These are phyloP conservation scores for Coleophora flavipennella DNA, from an alignment of 2,888 invertebrate genomes.

Conservation along the genomic window DNA sequence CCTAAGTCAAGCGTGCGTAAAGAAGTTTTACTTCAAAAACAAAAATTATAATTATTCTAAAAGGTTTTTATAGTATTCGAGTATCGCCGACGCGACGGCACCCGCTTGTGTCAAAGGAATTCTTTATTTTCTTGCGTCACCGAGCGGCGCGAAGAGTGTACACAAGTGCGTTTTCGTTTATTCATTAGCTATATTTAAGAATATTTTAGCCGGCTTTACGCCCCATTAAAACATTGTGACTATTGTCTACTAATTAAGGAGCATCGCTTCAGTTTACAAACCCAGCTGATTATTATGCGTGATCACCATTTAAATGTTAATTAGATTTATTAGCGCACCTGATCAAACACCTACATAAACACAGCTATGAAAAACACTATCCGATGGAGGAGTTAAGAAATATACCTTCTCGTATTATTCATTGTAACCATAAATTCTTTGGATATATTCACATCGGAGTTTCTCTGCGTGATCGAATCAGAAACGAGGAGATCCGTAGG, in stretches of 20 bases:
- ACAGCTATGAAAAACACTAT: slow-evolving; percentile 23
- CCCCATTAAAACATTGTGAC: slow-evolving; percentile 45
- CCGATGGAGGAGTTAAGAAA: not conserved
- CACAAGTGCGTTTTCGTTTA: slow-evolving; percentile 43
- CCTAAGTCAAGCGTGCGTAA: too few species aligned
- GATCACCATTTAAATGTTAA: slow-evolving; percentile 70
- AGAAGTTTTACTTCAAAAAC: too few species aligned
- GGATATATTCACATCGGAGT: too few species aligned
- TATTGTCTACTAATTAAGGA: slow-evolving; percentile 63
- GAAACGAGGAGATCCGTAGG: too few species aligned
- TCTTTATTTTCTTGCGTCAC: slow-evolving; percentile 32
- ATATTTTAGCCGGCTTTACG: slow-evolving; percentile 44
- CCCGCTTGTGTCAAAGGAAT: too few species aligned
- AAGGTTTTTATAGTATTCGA: too few species aligned
- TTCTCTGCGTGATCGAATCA: too few species aligned
- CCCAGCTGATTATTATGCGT: slow-evolving; percentile 67
- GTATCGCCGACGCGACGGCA: too few species aligned
- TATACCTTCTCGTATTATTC: too few species aligned
- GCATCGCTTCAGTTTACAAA: slow-evolving; percentile 52
- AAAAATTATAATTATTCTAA: too few species aligned
- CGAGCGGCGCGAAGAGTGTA: slow-evolving; percentile 27
- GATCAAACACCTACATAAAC: slow-evolving; percentile 43
- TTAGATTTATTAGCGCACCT: slow-evolving; percentile 63
- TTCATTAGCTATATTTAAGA: slow-evolving; percentile 29
- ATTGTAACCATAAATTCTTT: too few species aligned